Base-by-base conservation (phyloP, 2,113 vertebrate species). In the Trematocara marginatum region DNA sequence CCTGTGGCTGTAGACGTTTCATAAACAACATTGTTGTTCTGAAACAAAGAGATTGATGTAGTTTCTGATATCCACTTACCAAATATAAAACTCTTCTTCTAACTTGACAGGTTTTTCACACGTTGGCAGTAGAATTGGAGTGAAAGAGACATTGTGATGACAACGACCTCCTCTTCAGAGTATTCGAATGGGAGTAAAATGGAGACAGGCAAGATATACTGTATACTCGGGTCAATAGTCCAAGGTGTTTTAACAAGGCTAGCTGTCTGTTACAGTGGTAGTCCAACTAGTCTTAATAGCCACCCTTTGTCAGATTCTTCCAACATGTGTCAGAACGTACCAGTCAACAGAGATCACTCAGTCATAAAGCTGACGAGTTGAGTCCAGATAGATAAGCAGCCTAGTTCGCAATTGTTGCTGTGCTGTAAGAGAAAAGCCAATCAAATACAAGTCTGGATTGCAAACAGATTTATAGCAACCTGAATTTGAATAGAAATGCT, bases 171-270 rank as follows among this genome's bases (percentile, higher is more conserved):
- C 18, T 66, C 34, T 16, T 88, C 53, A 92, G 89, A 78, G 89
- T 81, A 53, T 84, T 66, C n/a, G 45, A 91, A 83, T 42, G 52
- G 59, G 53, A 82, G 83, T 6, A 6, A 84, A 66, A 78, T 42
- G 5, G 84, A 87, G 84, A 92, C 57, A 23, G 88, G 85, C 59
- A 7, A 82, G 71, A 61, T 80, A 85, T 83, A 40, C 35, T 40
- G 35, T 66, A 86, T 59, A n/a, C 18, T 81, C 64, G 26, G 64
- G 69, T 89, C 90, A 90, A 81, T 61, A 59, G 54, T 90, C 82
- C 59, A 20, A 90, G 76, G 79, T 83, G 38, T 82, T 92, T 90
- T 92, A 94, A 92, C 90, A 91, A 90, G 83, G 64, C 90, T 78
- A 51, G 57, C 92, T 92, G 88, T 92, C 88, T 90, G 88, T 89